phyloP scores from a whole-genome alignment of 2,113 vertebrate genomes.

The Prochilodus magdalenae region DNA sequence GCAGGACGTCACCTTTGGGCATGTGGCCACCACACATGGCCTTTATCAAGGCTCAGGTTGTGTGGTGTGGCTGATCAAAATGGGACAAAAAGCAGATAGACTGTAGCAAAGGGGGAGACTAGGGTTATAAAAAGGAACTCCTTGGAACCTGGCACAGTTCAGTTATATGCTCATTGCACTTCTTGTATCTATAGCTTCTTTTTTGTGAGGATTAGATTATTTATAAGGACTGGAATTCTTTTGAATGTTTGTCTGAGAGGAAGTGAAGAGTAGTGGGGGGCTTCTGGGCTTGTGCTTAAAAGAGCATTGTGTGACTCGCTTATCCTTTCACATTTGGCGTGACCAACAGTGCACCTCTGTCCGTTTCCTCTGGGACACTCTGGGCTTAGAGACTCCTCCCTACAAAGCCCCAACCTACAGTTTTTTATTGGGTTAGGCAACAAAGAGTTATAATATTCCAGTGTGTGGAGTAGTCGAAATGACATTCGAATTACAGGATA shows the following conservation, averaged over 20 bases:
- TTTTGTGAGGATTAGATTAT: neutral
- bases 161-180: neutral
- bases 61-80: constrained; percentile 49
- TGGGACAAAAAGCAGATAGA: constrained; percentile 26
- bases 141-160: neutral
- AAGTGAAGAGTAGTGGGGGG: constrained; percentile 24
- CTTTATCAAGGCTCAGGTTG: constrained; percentile 60
- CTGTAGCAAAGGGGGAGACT: neutral
- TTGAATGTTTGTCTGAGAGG: constrained; percentile 33
- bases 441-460: constrained; percentile 48
- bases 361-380: constrained; percentile 55
- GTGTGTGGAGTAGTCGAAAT: constrained; percentile 49
- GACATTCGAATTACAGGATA: constrained; percentile 53
- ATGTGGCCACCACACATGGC: constrained; percentile 53
- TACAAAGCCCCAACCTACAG: constrained; percentile 19
- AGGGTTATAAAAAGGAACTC: neutral
- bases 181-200: neutral
- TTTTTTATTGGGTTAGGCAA: constrained; percentile 57
- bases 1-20: constrained; percentile 57
- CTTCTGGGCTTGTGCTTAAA: constrained; percentile 42
- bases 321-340: constrained; percentile 20
- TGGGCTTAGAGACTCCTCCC: constrained; percentile 54
- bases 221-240: constrained; percentile 29
- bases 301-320: constrained; percentile 44
- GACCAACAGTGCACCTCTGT: constrained; percentile 71